Conservation (phyloP, 2,113 vertebrate species). For the Ibidorhyncha struthersii region DNA sequence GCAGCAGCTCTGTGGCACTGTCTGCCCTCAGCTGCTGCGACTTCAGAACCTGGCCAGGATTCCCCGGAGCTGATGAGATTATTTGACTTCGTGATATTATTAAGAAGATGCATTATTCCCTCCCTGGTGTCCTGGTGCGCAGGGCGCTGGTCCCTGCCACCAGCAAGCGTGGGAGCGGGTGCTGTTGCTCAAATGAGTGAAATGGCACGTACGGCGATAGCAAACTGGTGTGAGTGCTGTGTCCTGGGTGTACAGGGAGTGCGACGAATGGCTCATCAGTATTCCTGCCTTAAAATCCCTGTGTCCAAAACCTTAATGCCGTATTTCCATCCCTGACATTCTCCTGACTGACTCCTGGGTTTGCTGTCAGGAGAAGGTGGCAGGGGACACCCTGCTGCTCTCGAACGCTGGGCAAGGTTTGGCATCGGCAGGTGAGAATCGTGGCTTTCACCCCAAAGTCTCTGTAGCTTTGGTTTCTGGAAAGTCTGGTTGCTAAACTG, state of each 20-base stretch:
- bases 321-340: accelerated
- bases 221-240: not conserved
- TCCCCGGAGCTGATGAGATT: not conserved
- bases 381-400: not conserved
- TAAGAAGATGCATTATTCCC: too few species aligned
- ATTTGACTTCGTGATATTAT: not conserved
- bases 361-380: not conserved
- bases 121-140: not conserved
- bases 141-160: not conserved
- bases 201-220: accelerated
- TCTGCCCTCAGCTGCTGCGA: not conserved
- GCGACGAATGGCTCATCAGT: not conserved
- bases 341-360: not conserved
- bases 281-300: not conserved
- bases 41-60: not conserved
- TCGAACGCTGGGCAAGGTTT: not conserved
- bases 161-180: not conserved
- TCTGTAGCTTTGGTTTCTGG: not conserved
- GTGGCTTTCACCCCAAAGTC: not conserved
- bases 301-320: not conserved
- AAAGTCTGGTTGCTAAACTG: not conserved
- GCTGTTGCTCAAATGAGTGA: not conserved
- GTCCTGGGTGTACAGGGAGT: not conserved
- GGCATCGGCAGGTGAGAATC: accelerated
- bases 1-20: not conserved